Evolutionary conservation across 2,113 vertebrate species (phyloP), one percentile per base, ranked within the genome.

Genomic region (Oryzias celebensis): DNA sequence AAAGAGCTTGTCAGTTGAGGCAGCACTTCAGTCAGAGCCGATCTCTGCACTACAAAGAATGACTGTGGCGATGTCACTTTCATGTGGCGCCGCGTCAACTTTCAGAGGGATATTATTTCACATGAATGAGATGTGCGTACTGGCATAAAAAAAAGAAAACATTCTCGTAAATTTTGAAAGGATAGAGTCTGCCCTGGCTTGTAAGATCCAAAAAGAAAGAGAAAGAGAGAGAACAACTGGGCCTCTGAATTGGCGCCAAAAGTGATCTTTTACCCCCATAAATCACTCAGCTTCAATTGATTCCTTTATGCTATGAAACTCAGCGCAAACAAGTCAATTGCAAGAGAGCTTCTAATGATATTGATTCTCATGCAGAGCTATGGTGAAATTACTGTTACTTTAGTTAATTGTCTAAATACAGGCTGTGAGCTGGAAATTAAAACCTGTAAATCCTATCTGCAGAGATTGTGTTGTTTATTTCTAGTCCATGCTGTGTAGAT

Each of bases 151-250:
- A 83, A 4, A 28, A 28, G 72, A 89, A 86, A 86, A 87, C 78
- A 87, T 78, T 80, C 85, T 82, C 86, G 78, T 90, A 88, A 87
- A 89, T 80, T 83, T 74, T 85, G 83, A 68, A 73, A 80, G 53
- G 72, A 61, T 53, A 51, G 78, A 75, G 62, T 86, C 67, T 89
- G 88, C 68, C 76, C 82, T 71, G 83, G 88, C 87, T 85, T 90
- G 90, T 88, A 85, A 53, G 80, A 53, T 76, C 72, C 48, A 49
- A 81, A 74, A 81, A 54, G 61, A 63, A 77, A 81, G 70, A 69
- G 44, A 56, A 45, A 60, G 41, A 46, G 63, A 65, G 64, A 24
- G 79, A 78, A 54, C 67, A 80, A 78, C 51, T 53, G 78, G 72
- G 78, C 71, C 73, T 81, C 72, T 60, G 48, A 69, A 67, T 84